Evolutionary conservation across 1,140 invertebrate genomes (phyloP), one percentile per base, ranked within the genome.

Genomic region (Lordiphosa collinella): DNA sequence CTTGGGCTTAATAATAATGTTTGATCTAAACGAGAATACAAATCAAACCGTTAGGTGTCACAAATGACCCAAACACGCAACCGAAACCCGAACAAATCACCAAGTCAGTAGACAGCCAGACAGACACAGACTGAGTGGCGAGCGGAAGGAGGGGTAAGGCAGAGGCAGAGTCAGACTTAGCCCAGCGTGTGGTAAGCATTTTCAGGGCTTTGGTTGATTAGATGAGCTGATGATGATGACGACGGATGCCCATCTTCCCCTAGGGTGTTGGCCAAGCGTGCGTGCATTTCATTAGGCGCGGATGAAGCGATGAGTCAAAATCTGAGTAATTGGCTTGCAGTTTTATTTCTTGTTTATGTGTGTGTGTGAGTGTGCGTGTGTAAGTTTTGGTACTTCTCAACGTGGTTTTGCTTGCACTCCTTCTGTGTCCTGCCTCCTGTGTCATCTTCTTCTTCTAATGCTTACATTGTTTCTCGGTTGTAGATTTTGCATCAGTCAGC

Each of bases 281-380:
- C 75, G 75, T 80, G 75, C 69, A 70, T 80, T 79, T 79, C 80
- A 79, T 79, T 79, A 79, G 64, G 69, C 75, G 69, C 75, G 74
- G 74, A 79, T 78, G 69, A 72, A 65, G 71, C 32, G 74, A 63
- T 63, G 60, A 43, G 60, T 63, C 60, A 62, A 63, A 62, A 58
- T 58, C 62, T 59, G 58, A 31, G 43, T 25, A 25, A 25, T 25
- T 25, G 22, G 22, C 22, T 25, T 7, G 22, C 22, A 25, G 22
- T 25, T 25, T 25, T 25, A 25, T 25, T 25, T 25, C 22, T 8
- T 14, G 10, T 8, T 2, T 22, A 8, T 18, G 38, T 41, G 16
- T 22, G 16, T 22, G 38, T 41, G 16, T 29, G 16, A 12, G 14
- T 38, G 37, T 38, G 37, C 10, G 37, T 38, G 37, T 36, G 43